Evolutionary conservation across 1,140 invertebrate species (phyloP), one percentile per base, ranked within the genome.

Genomic region (Archivesica marissinica): DNA sequence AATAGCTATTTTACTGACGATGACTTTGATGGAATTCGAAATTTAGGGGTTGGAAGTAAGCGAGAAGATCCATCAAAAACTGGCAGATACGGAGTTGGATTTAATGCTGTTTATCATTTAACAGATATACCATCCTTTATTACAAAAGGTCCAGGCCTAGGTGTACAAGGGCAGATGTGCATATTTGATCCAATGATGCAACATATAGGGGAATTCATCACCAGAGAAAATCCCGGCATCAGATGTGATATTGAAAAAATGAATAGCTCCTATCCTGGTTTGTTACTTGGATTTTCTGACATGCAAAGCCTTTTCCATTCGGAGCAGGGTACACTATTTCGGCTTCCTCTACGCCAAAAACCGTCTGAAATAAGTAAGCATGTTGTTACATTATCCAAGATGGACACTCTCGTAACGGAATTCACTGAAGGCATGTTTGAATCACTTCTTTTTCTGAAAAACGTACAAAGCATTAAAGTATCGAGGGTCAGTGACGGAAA

Each of bases 41-140:
- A 89, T 52, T 70, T 93, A 30, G 91, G 91, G 0, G 54, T 87
- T 47, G 91, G 90, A 17, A 91, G 88, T 59, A 92, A 92, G 61
- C 23, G 38, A 38, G 39, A 74, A 13, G 89, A 91, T 56, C 70
- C 86, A 23, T 30, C 85, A 9, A 91, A 92, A 70, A 92, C 88
- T 3, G 91, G 91, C 13, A 88, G 90, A 54, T 92, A 89, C 87
- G 91, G 91, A n/a, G 81, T 93, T 59, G 92, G 92, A 2, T 93
- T 93, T 81, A 93, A 93, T 84, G 89, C 89, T 72, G 92, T 92
- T 20, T 93, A 92, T 80, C 91, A 92, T 86, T 77, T 93, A 20
- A 93, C 92, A 7, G 91, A 93, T 74, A 86, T 80, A 11, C 92
- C 92, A 15, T 91, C 90, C 4, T 92, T 93, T 64, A 72, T 91